phyloP scores from a whole-genome alignment of 2,888 invertebrate species.

The Unio pictorum region DNA sequence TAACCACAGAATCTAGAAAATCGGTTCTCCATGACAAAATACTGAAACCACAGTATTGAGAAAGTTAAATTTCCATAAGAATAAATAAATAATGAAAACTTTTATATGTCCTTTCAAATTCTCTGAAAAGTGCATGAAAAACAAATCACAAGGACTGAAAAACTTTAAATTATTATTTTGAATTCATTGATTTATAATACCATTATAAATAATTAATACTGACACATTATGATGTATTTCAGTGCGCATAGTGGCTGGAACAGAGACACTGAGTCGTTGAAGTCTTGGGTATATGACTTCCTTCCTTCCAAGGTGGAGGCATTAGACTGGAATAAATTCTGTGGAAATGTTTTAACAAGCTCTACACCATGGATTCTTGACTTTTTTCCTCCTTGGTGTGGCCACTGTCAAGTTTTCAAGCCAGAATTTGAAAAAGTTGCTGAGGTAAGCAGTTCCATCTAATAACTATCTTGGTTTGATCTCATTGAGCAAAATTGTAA shows the following conservation, averaged over 20 bases:
- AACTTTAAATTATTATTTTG: no score
- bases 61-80: no score
- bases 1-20: no score
- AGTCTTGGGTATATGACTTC: conserved; percentile 78
- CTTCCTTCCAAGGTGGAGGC: conserved; percentile 76
- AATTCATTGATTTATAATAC: no score
- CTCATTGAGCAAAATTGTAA: no score
- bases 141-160: no score
- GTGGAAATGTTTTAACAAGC: conserved; percentile 74
- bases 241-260: conserved; percentile 78
- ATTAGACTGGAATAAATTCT: conserved; percentile 66
- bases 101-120: no score
- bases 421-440: conserved; percentile 80
- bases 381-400: conserved; percentile 72
- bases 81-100: no score
- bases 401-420: conserved; percentile 78
- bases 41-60: no score
- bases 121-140: no score
- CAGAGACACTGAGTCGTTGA: conserved; percentile 77
- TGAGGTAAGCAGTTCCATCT: conserved; percentile 72
- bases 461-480: no score
- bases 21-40: no score
- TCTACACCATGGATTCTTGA: conserved; percentile 74
- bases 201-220: not conserved
- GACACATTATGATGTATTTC: conserved; percentile 40